Conservation (phyloP, 2,113 vertebrate species). For the Hymenochirus boettgeri region DNA sequence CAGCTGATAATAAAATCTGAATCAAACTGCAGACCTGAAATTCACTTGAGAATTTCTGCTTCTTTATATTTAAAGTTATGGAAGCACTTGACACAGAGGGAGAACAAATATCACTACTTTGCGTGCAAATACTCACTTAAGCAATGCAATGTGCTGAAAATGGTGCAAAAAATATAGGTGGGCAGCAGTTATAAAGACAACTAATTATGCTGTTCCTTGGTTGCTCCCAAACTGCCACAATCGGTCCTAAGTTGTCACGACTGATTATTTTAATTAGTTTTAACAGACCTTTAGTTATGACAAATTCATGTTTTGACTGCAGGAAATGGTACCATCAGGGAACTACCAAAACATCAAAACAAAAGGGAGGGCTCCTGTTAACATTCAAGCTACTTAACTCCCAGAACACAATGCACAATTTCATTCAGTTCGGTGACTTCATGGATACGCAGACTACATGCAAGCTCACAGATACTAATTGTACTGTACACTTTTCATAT, state of each 20-base stretch:
- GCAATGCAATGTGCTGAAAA: slow-evolving; percentile 57
- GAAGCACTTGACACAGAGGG: slow-evolving; percentile 80
- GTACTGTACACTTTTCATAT: not conserved
- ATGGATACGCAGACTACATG: slow-evolving; percentile 22
- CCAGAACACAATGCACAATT: slow-evolving; percentile 46
- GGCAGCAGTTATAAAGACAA: slow-evolving; percentile 52
- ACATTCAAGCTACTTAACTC: slow-evolving; percentile 49
- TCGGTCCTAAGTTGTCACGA: slow-evolving; percentile 61
- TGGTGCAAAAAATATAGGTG: slow-evolving; percentile 63
- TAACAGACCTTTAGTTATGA: slow-evolving; percentile 59
- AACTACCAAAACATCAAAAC: slow-evolving; percentile 74
- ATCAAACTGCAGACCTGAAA: slow-evolving; percentile 74
- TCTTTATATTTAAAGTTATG: slow-evolving; percentile 90
- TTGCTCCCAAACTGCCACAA: slow-evolving; percentile 51
- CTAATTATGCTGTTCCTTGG: slow-evolving; percentile 67
- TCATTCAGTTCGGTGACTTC: slow-evolving; percentile 40
- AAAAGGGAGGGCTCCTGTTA: slow-evolving; percentile 54
- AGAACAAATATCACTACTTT: slow-evolving; percentile 79
- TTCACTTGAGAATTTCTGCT: slow-evolving; percentile 65
- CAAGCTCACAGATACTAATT: slow-evolving; percentile 12
- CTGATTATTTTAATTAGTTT: slow-evolving; percentile 76
- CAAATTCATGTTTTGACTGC: slow-evolving; percentile 79
- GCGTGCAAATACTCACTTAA: slow-evolving; percentile 87
- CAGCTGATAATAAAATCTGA: slow-evolving; percentile 84
- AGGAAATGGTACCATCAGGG: slow-evolving; percentile 67